Conservation (phyloP, 1,140 invertebrate species). For the Helicorthomorpha holstii region DNA sequence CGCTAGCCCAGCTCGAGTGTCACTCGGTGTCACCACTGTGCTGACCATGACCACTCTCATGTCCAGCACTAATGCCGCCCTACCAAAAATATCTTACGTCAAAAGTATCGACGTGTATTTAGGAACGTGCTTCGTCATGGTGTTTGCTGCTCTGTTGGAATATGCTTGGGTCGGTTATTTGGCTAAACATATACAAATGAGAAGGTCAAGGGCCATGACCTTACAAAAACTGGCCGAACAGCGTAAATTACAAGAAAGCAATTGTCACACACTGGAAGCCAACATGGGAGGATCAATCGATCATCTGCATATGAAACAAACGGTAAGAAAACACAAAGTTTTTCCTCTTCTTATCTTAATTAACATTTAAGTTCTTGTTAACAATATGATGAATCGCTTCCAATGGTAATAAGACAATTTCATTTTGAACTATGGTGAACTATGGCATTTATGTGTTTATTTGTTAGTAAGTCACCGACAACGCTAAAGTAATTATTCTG, state of each 20-base stretch:
- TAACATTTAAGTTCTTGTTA: too few species aligned
- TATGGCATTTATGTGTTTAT: too few species aligned
- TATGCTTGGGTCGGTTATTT: constrained; percentile 89
- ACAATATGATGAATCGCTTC: too few species aligned
- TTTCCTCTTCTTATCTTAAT: too few species aligned
- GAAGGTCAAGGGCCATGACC: constrained; percentile 69
- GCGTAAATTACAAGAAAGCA: constrained; percentile 39
- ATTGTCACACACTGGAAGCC: constrained; percentile 1
- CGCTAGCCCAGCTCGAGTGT: constrained; percentile 88
- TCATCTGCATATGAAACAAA: background rate
- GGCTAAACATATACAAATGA: constrained; percentile 87
- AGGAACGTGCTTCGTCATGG: constrained; percentile 96
- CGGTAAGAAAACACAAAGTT: background rate
- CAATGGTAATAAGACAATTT: too few species aligned
- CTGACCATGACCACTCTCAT: constrained; percentile 98
- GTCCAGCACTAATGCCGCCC: constrained; percentile 92
- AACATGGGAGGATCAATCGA: constrained; percentile 6
- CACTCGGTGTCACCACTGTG: constrained; percentile 87
- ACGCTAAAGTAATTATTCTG: too few species aligned
- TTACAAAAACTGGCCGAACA: constrained; percentile 78
- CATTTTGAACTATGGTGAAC: too few species aligned
- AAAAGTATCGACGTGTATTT: constrained; percentile 97
- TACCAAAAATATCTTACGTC: constrained; percentile 96
- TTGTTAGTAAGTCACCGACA: too few species aligned
- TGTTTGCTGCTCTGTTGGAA: constrained; percentile 84